phyloP scores from a whole-genome alignment of 37 sponge, comb jelly and placozoan species.

The Halichondria panicea region DNA sequence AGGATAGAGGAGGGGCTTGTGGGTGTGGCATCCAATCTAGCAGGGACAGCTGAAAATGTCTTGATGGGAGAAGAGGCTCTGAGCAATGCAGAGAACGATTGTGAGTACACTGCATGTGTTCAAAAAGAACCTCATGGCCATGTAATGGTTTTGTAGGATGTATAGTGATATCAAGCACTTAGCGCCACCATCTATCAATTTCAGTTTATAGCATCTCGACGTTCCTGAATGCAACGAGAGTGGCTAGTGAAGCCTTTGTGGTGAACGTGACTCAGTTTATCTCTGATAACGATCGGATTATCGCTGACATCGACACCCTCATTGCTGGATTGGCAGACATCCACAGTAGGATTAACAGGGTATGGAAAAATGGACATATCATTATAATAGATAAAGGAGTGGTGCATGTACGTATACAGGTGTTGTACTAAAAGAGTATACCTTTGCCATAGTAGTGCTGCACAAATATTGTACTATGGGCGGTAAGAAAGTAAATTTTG shows the following conservation, averaged over 20 bases:
- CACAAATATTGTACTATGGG: too few relatives aligned
- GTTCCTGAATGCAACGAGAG: constrained; percentile 15
- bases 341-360: constrained; percentile 19
- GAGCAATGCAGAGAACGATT: constrained; percentile 1
- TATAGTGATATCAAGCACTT: background rate
- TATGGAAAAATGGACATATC: background rate
- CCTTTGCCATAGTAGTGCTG: too few relatives aligned
- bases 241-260: background rate
- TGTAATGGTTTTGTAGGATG: background rate
- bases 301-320: constrained; percentile 34
- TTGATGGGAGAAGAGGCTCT: background rate
- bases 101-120: background rate
- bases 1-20: constrained; percentile 1
- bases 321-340: constrained; percentile 35
- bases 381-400: background rate
- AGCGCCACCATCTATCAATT: background rate
- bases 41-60: constrained; percentile 2
- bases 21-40: background rate
- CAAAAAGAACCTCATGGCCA: background rate
- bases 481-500: too few relatives aligned
- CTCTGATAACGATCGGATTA: constrained; percentile 15
- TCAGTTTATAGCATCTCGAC: constrained; percentile 10
- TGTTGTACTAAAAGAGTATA: too few relatives aligned
- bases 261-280: constrained; percentile 18
- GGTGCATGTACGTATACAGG: too few relatives aligned